These are phyloP conservation scores for Sericinus montela DNA, from an alignment of 2,888 invertebrate species.

Conservation along the genomic window DNA sequence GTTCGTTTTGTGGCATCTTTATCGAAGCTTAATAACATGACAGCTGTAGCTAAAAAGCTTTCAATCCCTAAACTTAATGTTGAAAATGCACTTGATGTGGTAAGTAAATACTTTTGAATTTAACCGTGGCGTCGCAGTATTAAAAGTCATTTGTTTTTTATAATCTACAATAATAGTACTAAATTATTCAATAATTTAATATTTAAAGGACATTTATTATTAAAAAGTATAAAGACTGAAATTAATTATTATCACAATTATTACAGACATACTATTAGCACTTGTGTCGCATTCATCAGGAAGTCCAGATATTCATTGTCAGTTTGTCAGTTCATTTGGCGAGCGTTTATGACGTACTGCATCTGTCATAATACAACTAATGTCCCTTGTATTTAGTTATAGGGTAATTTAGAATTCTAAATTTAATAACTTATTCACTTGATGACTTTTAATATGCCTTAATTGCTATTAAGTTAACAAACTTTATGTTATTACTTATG, in stretches of 20 bases:
- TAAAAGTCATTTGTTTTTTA: neutral
- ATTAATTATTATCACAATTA: constrained; percentile 29
- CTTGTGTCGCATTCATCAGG: constrained; percentile 60
- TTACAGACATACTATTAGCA: constrained; percentile 33
- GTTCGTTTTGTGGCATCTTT: constrained; percentile 62
- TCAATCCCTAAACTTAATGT: constrained; percentile 18
- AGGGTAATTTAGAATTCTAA: constrained; percentile 37
- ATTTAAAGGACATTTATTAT: no score
- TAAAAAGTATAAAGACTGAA: no score
- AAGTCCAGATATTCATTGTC: constrained; percentile 54
- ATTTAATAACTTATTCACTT: constrained; percentile 29
- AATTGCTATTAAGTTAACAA: neutral
- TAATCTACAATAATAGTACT: no score
- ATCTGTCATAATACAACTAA: constrained; percentile 60
- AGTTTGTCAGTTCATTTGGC: constrained; percentile 62
- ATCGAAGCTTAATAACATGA: constrained; percentile 53
- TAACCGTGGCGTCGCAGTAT: neutral
- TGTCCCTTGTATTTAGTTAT: constrained; percentile 43
- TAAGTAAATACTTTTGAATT: constrained; percentile 43
- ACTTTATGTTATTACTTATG: no score
- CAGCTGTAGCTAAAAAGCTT: constrained; percentile 63
- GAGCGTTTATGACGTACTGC: constrained; percentile 44
- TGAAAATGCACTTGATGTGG: constrained; percentile 37
- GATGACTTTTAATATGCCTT: constrained; percentile 29
- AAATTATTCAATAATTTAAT: no score